Base-by-base conservation (phyloP, 2,113 vertebrate species). In the Sorex araneus region DNA sequence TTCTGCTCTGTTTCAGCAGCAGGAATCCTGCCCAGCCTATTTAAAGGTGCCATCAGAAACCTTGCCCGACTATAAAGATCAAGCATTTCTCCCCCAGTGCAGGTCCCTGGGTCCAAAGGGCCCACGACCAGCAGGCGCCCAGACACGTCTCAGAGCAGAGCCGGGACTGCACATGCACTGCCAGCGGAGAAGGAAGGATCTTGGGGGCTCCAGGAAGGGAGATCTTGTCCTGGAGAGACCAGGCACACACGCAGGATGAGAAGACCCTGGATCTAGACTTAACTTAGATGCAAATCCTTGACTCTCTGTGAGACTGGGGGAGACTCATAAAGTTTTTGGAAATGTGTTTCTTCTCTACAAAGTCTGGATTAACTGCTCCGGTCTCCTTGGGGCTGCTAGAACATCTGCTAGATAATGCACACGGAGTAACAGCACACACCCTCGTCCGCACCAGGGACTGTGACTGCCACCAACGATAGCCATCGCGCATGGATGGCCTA, bases 31-130 rank as follows among this genome's bases (percentile, higher is more conserved):
- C 75, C 18, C 40, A 79, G 91, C 50, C 16, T 64, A 47, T 89
- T 69, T 89, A 96, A 95, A 66, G 96, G 92, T 75, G 34, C 91
- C 92, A 95, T 92, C 96, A 93, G 84, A 97, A 97, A 94, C 89
- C 21, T 88, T 91, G 91, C 76, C 94, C 94, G 86, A 97, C 88
- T 94, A 60, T 87, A 94, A 97, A 97, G 93, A 93, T 74, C 60
- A 97, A 94, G 89, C 84, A 96, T 96, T 27, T 27, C 45, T 92
- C 32, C 6, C 40, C 60, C 93, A 75, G 96, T 23, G 91, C 95
- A 95, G 96, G 96, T 90, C 27, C 93, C 97, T 95, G 94, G 96
- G 89, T 94, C 40, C 66, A 21, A 63, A 27, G 27, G 66, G 5
- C 54, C 21, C 19, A 8, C 6, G 34, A 73, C 27, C 7, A 40